Evolutionary conservation across 2,113 vertebrate genomes (phyloP).

Genomic region (Clinocottus analis): DNA sequence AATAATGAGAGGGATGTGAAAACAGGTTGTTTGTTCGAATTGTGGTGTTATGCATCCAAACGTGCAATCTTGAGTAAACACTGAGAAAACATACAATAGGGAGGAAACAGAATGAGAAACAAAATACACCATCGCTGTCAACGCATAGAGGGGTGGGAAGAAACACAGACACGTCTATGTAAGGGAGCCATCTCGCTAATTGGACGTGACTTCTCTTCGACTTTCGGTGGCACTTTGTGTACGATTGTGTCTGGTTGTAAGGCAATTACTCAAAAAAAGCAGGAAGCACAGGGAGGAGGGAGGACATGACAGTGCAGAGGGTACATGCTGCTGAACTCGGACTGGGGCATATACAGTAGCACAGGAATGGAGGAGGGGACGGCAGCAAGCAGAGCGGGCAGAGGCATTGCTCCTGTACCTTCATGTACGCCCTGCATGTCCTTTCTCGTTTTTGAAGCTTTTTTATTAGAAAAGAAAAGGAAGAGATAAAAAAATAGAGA

Average conservation of each 20-base stretch:
- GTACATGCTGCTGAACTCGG: slow-evolving; percentile 82
- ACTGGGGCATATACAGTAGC: slow-evolving; percentile 72
- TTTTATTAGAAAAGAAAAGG: slow-evolving; percentile 82
- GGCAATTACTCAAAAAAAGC: slow-evolving; percentile 67
- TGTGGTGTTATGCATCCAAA: slow-evolving; percentile 47
- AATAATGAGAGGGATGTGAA: slow-evolving; percentile 56
- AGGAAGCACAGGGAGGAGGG: slow-evolving; percentile 66
- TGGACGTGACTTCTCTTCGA: slow-evolving; percentile 70
- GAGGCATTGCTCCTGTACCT: slow-evolving; percentile 92
- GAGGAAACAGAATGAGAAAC: slow-evolving; percentile 37
- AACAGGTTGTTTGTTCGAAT: slow-evolving; percentile 36
- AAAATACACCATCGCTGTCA: slow-evolving; percentile 57
- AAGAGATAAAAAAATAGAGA: slow-evolving; percentile 80
- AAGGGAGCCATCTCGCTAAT: slow-evolving; percentile 59
- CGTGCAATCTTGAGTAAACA: slow-evolving; percentile 63
- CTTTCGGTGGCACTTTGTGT: slow-evolving; percentile 59
- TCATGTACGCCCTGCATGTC: slow-evolving; percentile 99
- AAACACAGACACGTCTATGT: slow-evolving; percentile 45
- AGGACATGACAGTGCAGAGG: slow-evolving; percentile 66
- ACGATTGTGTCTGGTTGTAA: slow-evolving; percentile 53
- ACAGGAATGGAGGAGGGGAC: slow-evolving; percentile 50
- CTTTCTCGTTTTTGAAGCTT: slow-evolving; percentile 99
- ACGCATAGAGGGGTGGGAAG: slow-evolving; percentile 28
- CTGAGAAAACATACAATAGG: slow-evolving; percentile 51
- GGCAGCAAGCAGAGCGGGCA: slow-evolving; percentile 85